Conservation (phyloP, 2,888 invertebrate species). For the Ophion obscuratus region DNA sequence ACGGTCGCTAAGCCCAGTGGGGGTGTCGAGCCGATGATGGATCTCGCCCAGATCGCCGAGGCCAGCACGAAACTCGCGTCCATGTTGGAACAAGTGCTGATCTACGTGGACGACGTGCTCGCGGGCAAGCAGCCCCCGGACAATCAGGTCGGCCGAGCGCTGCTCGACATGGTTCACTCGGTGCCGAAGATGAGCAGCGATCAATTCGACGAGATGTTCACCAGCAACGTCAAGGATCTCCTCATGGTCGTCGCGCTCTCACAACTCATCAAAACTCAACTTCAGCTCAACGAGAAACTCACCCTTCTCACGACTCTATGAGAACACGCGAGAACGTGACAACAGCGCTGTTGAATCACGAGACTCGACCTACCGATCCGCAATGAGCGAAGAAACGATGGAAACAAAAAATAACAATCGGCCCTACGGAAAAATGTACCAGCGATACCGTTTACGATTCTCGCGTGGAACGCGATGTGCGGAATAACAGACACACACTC, state of each 20-base stretch:
- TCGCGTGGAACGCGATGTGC: conserved; percentile 16
- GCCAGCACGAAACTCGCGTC: conserved; percentile 92
- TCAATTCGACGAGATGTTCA: conserved; percentile 97
- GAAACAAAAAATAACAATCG: neutral
- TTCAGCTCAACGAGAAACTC: conserved; percentile 98
- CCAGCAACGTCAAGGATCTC: conserved; percentile 98
- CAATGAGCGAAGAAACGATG: conserved; percentile 21
- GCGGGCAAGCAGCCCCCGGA: conserved; percentile 90
- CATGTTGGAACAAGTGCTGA: conserved; percentile 91
- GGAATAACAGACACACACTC: conserved; percentile 49
- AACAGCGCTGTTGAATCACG: conserved; percentile 28
- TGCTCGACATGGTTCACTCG: conserved; percentile 95
- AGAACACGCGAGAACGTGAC: conserved; percentile 64
- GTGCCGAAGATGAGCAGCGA: conserved; percentile 96
- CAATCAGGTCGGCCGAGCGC: conserved; percentile 94
- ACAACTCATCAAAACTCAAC: conserved; percentile 97
- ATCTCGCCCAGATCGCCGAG: conserved; percentile 93
- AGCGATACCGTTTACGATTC: conserved; percentile 31
- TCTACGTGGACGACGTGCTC: conserved; percentile 97
- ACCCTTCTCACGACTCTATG: conserved; percentile 91
- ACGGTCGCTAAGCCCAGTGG: conserved; percentile 85
- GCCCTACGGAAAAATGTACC: conserved; percentile 22
- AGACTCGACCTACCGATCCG: conserved; percentile 30
- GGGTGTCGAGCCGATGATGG: conserved; percentile 89
- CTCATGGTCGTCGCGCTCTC: conserved; percentile 98